Percentiles rank a stretch among this genome's conserved stretches.
These are phyloP conservation scores for Elephantulus edwardii DNA, from an alignment of 2,113 vertebrate species.

Conservation along the genomic window DNA sequence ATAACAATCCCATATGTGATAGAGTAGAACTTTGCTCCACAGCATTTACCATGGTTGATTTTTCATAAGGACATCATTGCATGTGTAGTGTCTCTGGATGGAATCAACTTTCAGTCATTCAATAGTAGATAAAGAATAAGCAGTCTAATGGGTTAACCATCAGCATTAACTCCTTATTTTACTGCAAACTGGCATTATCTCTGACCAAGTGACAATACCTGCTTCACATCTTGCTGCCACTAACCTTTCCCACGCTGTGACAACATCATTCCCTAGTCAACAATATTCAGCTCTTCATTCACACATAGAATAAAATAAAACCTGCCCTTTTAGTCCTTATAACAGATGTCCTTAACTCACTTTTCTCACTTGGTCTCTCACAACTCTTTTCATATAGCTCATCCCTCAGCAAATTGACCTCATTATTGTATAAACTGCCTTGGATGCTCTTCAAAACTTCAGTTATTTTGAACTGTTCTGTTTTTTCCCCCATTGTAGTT, in stretches of 20 bases:
- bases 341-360: background rate
- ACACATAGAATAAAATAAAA: background rate
- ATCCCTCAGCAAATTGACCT: background rate
- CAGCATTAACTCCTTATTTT: background rate
- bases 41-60: background rate
- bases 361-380: background rate
- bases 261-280: background rate
- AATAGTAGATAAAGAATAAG: background rate
- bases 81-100: background rate
- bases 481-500: background rate
- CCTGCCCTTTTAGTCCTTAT: background rate
- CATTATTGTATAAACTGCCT: rapidly evolving
- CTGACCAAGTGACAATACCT: background rate
- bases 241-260: background rate
- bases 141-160: background rate
- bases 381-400: background rate
- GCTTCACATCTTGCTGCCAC: background rate
- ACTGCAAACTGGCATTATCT: background rate
- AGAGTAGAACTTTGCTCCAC: background rate
- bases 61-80: background rate
- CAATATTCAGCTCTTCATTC: background rate
- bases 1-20: background rate
- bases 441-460: background rate
- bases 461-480: background rate
- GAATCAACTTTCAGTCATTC: background rate